Evolutionary conservation across 2,113 vertebrate species (phyloP).

Genomic region (Limanda limanda): DNA sequence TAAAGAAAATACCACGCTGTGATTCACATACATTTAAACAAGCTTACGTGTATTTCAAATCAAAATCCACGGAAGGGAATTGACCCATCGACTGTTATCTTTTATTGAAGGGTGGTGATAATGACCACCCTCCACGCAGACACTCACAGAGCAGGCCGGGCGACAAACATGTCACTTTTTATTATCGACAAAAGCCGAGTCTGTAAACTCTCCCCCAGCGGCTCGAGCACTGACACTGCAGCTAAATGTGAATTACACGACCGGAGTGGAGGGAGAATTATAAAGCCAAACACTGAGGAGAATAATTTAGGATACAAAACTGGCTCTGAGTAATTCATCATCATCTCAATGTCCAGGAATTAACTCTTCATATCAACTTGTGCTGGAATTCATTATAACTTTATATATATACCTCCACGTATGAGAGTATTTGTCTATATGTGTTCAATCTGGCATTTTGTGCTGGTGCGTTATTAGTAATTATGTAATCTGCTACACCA

Average conservation of each 20-base stretch:
- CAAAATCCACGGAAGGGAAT: not conserved
- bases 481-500: too few species aligned
- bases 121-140: conserved; percentile 43
- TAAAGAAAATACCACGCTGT: not conserved
- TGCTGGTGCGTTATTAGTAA: not conserved
- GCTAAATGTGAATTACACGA: conserved; percentile 39
- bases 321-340: not conserved
- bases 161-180: conserved; percentile 66
- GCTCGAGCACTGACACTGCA: conserved; percentile 37
- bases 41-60: not conserved
- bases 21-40: not conserved
- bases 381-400: not conserved
- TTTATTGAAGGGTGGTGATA: conserved; percentile 12
- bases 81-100: not conserved
- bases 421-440: not conserved
- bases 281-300: not conserved
- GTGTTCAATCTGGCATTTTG: not conserved
- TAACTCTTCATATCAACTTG: not conserved
- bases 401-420: not conserved
- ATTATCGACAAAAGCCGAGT: conserved; percentile 44
- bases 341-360: not conserved
- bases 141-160: conserved; percentile 36
- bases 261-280: not conserved
- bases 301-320: not conserved
- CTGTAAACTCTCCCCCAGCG: conserved; percentile 32